These are phyloP conservation scores for Leucopternis melanops DNA, from an alignment of 2,113 vertebrate genomes.

Conservation along the genomic window DNA sequence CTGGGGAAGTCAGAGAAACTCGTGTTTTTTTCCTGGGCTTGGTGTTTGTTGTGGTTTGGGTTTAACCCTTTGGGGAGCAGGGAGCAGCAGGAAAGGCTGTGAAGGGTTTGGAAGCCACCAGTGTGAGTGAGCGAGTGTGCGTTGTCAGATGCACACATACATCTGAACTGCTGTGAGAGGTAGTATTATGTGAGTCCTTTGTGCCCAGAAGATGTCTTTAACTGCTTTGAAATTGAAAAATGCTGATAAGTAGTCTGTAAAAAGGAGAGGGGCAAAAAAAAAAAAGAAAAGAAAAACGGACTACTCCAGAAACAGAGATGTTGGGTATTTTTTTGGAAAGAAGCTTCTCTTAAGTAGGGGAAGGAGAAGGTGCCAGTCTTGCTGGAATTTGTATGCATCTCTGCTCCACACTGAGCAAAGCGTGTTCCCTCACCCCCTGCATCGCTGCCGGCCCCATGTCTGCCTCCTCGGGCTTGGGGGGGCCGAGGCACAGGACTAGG, in stretches of 20 bases:
- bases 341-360: background rate
- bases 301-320: background rate
- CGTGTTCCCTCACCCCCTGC: background rate
- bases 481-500: background rate
- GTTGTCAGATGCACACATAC: background rate
- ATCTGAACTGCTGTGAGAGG: conserved; percentile 39
- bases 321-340: background rate
- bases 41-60: conserved; percentile 56
- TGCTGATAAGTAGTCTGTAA: background rate
- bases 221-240: conserved; percentile 45
- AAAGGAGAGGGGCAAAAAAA: background rate
- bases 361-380: background rate
- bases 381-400: background rate
- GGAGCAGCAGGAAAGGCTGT: background rate
- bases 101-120: background rate
- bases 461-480: background rate
- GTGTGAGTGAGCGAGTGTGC: background rate
- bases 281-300: background rate
- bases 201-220: conserved; percentile 16
- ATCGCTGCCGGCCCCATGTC: fast-evolving
- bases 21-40: background rate
- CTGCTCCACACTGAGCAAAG: background rate
- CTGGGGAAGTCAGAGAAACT: conserved; percentile 38
- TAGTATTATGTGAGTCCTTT: conserved; percentile 33
- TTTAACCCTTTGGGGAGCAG: conserved; percentile 5